Percentiles rank a stretch among this genome's conserved stretches.
These are phyloP conservation scores for Drosophila setosimentum DNA, from an alignment of 2,888 invertebrate species.

Conservation along the genomic window DNA sequence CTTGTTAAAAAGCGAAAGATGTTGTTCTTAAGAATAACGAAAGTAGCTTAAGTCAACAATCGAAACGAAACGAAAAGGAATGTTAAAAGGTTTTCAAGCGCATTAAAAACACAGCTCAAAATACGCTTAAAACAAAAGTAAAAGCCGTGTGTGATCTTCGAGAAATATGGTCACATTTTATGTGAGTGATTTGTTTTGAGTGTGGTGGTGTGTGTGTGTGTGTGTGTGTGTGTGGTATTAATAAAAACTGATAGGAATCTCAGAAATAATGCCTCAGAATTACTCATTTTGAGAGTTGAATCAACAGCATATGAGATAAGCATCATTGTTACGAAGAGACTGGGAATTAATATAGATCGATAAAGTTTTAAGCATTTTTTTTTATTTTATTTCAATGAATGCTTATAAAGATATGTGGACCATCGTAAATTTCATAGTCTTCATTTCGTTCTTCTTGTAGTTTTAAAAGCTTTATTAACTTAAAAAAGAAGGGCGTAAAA, in stretches of 20 bases:
- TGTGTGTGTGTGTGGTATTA: constrained; percentile 21
- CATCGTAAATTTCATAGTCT: neutral
- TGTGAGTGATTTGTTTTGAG: neutral
- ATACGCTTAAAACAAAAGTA: constrained; percentile 68
- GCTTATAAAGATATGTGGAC: neutral
- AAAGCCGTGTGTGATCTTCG: constrained; percentile 55
- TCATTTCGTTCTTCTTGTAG: neutral
- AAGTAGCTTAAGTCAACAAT: constrained; percentile 77
- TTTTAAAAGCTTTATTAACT: neutral
- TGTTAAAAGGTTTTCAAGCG: constrained; percentile 72
- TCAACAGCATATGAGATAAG: neutral
- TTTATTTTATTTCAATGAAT: neutral
- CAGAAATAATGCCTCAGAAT: neutral
- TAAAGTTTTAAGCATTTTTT: neutral
- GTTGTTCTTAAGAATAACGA: constrained; percentile 57
- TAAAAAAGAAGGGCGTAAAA: too few relatives aligned
- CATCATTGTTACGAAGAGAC: neutral
- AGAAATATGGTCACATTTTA: constrained; percentile 6
- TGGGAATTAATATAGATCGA: neutral
- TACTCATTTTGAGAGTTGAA: neutral
- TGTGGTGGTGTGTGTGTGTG: neutral
- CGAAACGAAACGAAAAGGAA: constrained; percentile 46
- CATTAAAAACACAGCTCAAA: constrained; percentile 36
- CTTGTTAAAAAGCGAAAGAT: constrained; percentile 70
- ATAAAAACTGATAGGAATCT: constrained; percentile 2